Evolutionary conservation across 2,797 vertebrate species (phyloP).

Genomic region (Distichodus sexfasciatus): DNA sequence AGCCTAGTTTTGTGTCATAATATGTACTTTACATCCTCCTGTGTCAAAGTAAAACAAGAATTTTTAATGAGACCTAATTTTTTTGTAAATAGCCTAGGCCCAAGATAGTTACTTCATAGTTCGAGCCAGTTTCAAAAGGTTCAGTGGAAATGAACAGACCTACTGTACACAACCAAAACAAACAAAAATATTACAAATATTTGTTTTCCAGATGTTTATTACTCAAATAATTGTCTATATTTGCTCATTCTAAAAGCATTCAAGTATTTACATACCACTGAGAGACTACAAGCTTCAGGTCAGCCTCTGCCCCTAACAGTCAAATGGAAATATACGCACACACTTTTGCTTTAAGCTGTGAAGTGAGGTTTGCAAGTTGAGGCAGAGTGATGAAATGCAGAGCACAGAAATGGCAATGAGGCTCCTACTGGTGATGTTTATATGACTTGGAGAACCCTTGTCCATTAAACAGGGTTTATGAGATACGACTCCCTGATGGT

Average conservation of each 20-base stretch:
- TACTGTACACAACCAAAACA: too few species aligned
- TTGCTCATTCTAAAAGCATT: not conserved
- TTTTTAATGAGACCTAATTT: too few species aligned
- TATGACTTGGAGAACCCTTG: constrained; percentile 23
- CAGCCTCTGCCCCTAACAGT: not conserved
- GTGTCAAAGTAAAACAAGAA: too few species aligned
- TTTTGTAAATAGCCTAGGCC: too few species aligned
- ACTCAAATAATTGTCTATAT: not conserved
- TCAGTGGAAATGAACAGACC: too few species aligned
- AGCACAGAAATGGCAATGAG: constrained; percentile 33
- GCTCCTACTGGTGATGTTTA: constrained; percentile 40
- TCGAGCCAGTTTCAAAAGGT: too few species aligned
- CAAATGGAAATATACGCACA: not conserved
- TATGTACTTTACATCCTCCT: not conserved
- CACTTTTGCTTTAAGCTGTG: not conserved
- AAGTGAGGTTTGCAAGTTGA: constrained; percentile 5
- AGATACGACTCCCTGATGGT: constrained; percentile 40
- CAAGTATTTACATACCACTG: not conserved
- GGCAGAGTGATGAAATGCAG: constrained; percentile 26
- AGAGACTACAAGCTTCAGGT: not conserved
- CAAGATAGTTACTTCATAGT: too few species aligned
- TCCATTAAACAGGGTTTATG: constrained; percentile 34
- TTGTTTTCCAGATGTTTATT: too few species aligned
- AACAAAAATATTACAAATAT: not conserved
- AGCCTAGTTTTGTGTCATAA: not conserved